These are phyloP conservation scores for Meloidogyne floridensis DNA, from an alignment of 1,140 invertebrate species.

Conservation along the genomic window DNA sequence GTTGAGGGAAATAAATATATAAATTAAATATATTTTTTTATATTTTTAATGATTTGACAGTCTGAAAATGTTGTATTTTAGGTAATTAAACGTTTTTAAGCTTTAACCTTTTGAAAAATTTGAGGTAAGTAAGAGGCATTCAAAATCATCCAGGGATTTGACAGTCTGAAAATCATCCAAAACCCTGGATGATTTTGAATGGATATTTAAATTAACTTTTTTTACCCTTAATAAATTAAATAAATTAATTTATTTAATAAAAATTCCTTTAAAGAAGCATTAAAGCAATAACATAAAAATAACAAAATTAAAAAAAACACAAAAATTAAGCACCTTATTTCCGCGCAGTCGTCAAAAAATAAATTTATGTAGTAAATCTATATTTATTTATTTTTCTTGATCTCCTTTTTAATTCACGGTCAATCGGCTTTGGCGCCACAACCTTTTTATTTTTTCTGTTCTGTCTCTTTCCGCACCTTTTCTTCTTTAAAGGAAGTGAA, in stretches of 20 bases:
- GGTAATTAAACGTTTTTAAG: too few species aligned
- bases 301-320: background rate
- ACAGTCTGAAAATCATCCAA: background rate
- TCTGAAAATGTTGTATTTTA: background rate
- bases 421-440: background rate
- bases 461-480: background rate
- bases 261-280: background rate
- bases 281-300: background rate
- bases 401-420: background rate
- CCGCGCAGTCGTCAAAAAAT: background rate
- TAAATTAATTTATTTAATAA: background rate
- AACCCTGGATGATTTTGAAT: too few species aligned
- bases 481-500: background rate
- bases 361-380: background rate
- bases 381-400: constrained; percentile 9
- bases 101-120: too few species aligned
- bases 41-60: background rate
- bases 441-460: background rate
- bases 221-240: too few species aligned
- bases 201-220: too few species aligned
- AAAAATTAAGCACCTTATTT: background rate
- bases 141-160: background rate
- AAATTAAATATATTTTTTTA: background rate
- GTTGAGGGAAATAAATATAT: background rate
- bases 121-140: too few species aligned